Evolutionary conservation across 92 coral and sea anemone genomes (phyloP).

Genomic region (Heteractis magnifica): DNA sequence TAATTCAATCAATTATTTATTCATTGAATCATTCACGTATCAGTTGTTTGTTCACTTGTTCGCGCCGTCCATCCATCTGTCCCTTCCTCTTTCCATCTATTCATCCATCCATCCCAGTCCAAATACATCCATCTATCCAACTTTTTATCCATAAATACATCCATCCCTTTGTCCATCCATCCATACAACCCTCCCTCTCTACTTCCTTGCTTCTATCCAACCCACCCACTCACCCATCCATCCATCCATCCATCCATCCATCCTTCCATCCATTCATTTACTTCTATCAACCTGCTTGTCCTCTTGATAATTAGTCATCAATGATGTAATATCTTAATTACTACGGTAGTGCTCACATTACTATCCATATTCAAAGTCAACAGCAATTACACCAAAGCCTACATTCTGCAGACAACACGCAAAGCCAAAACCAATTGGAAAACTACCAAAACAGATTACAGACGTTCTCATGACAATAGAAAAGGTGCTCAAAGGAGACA

Average conservation of each 20-base stretch:
- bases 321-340: too few relatives aligned
- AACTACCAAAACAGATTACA: conserved; percentile 12
- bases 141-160: background rate
- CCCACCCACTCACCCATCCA: too few relatives aligned
- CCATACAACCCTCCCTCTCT: background rate
- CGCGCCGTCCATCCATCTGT: background rate
- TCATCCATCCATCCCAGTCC: background rate
- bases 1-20: background rate
- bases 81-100: background rate
- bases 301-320: too few relatives aligned
- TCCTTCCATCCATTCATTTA: too few relatives aligned
- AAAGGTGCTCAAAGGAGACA: background rate
- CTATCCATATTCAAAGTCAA: background rate
- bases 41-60: background rate
- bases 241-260: too few relatives aligned
- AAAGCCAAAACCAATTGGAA: conserved; percentile 16
- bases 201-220: background rate
- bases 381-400: conserved; percentile 18
- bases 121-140: background rate
- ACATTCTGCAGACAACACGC: conserved; percentile 25
- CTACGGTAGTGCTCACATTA: background rate
- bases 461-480: conserved; percentile 12
- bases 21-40: background rate
- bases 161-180: background rate
- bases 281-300: too few relatives aligned